A percentile compares a stretch with the other conserved stretches of the same genome.
These are phyloP conservation scores for Laticauda laticaudata DNA, from an alignment of 2,113 vertebrate genomes.

Conservation along the genomic window DNA sequence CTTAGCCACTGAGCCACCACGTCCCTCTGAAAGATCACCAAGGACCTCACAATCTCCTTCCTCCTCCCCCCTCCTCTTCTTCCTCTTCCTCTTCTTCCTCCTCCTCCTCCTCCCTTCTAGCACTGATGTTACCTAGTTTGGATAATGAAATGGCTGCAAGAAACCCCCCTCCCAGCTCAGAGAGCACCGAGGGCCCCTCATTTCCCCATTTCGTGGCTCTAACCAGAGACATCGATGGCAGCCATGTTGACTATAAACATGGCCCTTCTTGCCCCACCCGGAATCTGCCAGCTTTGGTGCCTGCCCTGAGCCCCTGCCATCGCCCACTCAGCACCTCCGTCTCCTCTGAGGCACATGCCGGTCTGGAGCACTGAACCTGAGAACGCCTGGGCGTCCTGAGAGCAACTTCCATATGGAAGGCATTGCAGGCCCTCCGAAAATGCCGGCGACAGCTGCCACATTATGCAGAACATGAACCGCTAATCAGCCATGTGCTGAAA, in stretches of 20 bases:
- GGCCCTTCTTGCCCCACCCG: slow-evolving; percentile 24
- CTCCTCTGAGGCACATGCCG: slow-evolving; percentile 58
- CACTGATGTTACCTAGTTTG: background rate
- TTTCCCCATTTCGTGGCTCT: slow-evolving; percentile 6
- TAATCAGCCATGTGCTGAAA: slow-evolving; percentile 54
- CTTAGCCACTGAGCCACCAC: no score
- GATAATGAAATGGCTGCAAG: background rate
- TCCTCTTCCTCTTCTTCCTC: no score
- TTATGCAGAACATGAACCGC: slow-evolving; percentile 50
- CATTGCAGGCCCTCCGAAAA: slow-evolving; percentile 48
- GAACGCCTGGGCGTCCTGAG: slow-evolving; percentile 56
- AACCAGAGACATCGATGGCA: slow-evolving; percentile 32
- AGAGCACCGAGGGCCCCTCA: no score
- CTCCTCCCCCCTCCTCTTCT: no score
- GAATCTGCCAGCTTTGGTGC: slow-evolving; percentile 61
- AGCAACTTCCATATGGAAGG: slow-evolving; percentile 58
- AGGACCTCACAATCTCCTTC: no score
- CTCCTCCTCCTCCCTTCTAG: no score
- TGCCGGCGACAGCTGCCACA: slow-evolving; percentile 60
- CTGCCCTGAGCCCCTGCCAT: slow-evolving; percentile 56
- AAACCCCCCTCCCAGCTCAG: background rate
- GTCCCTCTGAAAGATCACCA: no score
- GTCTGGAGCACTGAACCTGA: slow-evolving; percentile 55
- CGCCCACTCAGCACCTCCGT: slow-evolving; percentile 63
- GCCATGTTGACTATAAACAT: slow-evolving; percentile 52